These are phyloP conservation scores for Hepsetus odoe DNA, from an alignment of 2,113 vertebrate genomes.

Conservation along the genomic window DNA sequence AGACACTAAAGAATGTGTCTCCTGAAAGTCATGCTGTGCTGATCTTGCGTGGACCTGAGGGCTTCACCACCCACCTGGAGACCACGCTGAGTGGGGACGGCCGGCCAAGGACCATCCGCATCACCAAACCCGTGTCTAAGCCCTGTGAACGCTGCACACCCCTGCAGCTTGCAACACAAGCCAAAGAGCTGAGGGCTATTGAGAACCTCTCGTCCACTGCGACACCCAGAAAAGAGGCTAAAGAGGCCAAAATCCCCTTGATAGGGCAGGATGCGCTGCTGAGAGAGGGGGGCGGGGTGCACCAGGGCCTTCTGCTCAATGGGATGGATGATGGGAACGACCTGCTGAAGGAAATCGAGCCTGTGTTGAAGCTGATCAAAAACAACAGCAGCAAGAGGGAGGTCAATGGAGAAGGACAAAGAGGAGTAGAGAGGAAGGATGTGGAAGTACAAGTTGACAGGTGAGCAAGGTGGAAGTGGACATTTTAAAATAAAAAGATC, in stretches of 20 bases:
- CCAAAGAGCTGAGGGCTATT: constrained; percentile 78
- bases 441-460: constrained; percentile 90
- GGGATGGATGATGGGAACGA: constrained; percentile 82
- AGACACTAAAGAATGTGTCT: constrained; percentile 87
- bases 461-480: constrained; percentile 70
- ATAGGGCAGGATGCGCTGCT: constrained; percentile 66
- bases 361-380: constrained; percentile 87
- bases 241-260: constrained; percentile 62
- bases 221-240: constrained; percentile 63
- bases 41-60: constrained; percentile 92
- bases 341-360: constrained; percentile 91
- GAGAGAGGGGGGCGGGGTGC: constrained; percentile 64
- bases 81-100: constrained; percentile 91
- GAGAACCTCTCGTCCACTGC: constrained; percentile 76
- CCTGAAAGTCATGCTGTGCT: constrained; percentile 93
- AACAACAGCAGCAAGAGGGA: constrained; percentile 76
- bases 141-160: constrained; percentile 79
- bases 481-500: too few species aligned
- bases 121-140: constrained; percentile 84
- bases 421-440: constrained; percentile 79
- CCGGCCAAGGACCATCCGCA: constrained; percentile 87
- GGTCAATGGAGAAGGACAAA: constrained; percentile 75
- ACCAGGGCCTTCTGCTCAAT: constrained; percentile 72
- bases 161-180: constrained; percentile 48
- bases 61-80: constrained; percentile 95